These are phyloP conservation scores for Spatula versicolor DNA, from an alignment of 2,797 vertebrate species.

Conservation along the genomic window DNA sequence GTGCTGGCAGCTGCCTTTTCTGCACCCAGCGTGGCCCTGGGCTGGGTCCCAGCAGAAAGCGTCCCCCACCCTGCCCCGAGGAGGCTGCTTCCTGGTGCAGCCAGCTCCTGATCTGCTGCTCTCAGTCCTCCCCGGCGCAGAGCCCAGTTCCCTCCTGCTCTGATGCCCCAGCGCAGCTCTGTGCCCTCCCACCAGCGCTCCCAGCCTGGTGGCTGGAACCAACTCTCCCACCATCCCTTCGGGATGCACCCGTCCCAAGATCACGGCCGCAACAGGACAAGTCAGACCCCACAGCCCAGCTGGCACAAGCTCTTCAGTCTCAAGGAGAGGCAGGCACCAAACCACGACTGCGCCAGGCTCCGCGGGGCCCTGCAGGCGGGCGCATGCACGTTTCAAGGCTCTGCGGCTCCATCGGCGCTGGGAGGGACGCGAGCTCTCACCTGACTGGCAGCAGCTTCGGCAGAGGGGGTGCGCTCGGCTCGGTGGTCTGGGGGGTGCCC, in stretches of 20 bases:
- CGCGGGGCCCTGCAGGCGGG: fast-evolving
- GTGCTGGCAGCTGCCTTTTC: constrained; percentile 37
- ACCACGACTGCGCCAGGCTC: neutral
- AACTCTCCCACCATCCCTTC: neutral
- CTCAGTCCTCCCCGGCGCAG: neutral
- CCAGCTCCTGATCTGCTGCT: neutral
- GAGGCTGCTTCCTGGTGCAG: fast-evolving
- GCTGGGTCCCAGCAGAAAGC: constrained; percentile 12
- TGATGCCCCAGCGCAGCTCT: too few relatives aligned
- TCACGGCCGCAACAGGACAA: neutral
- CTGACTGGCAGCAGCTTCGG: constrained; percentile 91
- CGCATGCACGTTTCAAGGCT: neutral
- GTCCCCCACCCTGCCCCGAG: neutral
- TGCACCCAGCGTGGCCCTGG: constrained; percentile 29
- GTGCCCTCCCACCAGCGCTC: neutral
- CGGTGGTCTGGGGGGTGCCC: constrained; percentile 79
- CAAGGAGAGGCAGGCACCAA: neutral
- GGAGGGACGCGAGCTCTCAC: constrained; percentile 79
- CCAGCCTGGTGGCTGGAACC: fast-evolving
- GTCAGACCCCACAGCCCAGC: neutral
- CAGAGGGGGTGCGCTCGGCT: constrained; percentile 80
- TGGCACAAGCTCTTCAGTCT: fast-evolving
- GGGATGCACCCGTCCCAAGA: neutral
- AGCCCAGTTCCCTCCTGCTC: neutral
- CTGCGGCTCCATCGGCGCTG: neutral